Percentiles rank a stretch among this genome's conserved stretches.
Evolutionary conservation across 2,797 vertebrate genomes (phyloP).

Genomic region (Muscicapa striata): DNA sequence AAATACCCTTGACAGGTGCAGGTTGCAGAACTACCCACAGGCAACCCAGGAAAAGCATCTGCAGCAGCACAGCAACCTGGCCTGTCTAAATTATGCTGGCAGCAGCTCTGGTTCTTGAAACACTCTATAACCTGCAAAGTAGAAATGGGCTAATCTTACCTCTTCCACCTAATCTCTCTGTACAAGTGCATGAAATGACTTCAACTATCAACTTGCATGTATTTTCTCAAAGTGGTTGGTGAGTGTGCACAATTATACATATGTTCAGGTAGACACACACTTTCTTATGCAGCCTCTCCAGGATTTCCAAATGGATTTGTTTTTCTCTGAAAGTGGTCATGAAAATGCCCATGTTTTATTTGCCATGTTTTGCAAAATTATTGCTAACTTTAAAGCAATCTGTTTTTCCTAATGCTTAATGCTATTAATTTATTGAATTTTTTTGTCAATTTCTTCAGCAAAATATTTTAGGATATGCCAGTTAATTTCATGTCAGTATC

Average conservation of each 20-base stretch:
- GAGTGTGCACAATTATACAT: not conserved
- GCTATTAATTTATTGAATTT: not conserved
- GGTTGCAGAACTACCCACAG: not conserved
- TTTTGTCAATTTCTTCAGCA: not conserved
- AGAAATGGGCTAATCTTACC: not conserved
- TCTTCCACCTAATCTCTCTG: not conserved
- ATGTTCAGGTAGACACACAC: rapidly evolving
- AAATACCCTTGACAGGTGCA: not conserved
- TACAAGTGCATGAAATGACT: not conserved
- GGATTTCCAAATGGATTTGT: not conserved
- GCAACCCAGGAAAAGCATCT: not conserved
- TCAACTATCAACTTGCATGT: rapidly evolving
- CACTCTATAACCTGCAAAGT: not conserved
- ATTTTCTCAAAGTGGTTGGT: not conserved
- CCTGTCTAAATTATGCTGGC: not conserved
- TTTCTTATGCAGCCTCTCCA: not conserved
- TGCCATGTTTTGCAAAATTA: not conserved
- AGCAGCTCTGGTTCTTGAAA: not conserved
- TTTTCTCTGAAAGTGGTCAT: not conserved
- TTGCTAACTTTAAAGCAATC: not conserved
- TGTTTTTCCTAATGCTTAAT: not conserved
- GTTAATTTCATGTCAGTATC: not conserved
- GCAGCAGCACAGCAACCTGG: not conserved
- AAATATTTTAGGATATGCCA: not conserved
- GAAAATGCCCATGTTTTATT: not conserved